phyloP scores from a whole-genome alignment of 1,140 invertebrate species.

The Musca vetustissima region DNA sequence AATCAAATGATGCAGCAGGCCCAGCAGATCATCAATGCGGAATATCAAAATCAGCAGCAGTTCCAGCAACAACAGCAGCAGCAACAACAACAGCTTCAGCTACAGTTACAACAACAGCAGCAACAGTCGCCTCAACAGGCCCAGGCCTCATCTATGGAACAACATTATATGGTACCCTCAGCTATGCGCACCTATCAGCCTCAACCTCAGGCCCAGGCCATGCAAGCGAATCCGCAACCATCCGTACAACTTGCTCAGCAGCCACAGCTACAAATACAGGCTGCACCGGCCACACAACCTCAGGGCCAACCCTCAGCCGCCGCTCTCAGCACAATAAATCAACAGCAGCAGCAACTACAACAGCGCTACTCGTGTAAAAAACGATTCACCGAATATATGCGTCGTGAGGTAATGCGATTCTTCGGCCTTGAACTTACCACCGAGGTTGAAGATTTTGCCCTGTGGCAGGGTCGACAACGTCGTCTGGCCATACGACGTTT shows the following conservation, averaged over 20 bases:
- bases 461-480: constrained; percentile 71
- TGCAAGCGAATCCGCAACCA: constrained; percentile 19
- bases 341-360: constrained; percentile 23
- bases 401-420: constrained; percentile 69
- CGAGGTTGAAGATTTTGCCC: constrained; percentile 63
- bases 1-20: constrained; percentile 11
- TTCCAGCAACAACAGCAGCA: constrained; percentile 26
- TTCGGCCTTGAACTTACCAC: constrained; percentile 71
- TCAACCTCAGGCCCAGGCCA: not conserved
- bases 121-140: not conserved
- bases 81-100: constrained; percentile 15
- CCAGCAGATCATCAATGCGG: not conserved
- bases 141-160: no score
- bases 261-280: constrained; percentile 34
- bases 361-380: constrained; percentile 49
- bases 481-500: constrained; percentile 61
- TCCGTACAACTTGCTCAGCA: not conserved
- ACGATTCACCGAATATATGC: constrained; percentile 62
- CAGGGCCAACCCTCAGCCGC: constrained; percentile 24
- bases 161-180: no score
- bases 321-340: constrained; percentile 7
- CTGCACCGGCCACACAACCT: constrained; percentile 21
- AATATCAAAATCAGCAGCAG: constrained; percentile 13
- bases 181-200: no score
- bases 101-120: constrained; percentile 25